Evolutionary conservation across 2,113 vertebrate species (phyloP).

Genomic region (Stercorarius parasiticus): DNA sequence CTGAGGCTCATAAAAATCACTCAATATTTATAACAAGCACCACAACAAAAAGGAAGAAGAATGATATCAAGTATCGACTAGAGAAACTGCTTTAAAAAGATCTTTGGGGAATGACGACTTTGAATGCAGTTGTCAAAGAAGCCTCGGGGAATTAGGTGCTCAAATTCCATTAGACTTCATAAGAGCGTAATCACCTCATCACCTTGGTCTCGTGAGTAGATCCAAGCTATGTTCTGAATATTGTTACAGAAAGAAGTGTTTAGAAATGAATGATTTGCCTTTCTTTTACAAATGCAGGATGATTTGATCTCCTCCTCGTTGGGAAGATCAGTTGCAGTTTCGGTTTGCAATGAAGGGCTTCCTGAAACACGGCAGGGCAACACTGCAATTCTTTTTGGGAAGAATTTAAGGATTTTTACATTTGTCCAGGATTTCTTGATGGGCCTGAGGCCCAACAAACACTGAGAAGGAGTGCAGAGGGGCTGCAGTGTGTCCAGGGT

Average conservation of each 20-base stretch:
- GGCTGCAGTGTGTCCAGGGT: neutral
- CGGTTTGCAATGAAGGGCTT: neutral
- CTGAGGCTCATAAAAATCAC: constrained; percentile 10
- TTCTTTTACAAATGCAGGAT: neutral
- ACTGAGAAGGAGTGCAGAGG: neutral
- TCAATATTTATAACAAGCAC: constrained; percentile 29
- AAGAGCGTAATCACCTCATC: neutral
- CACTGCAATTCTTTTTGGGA: neutral
- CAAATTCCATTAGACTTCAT: neutral
- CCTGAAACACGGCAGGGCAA: fast-evolving
- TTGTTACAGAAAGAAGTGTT: neutral
- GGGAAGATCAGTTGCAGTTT: neutral
- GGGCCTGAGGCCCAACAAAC: neutral
- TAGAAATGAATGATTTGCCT: neutral
- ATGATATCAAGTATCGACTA: neutral
- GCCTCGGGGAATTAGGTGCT: neutral
- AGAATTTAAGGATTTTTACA: neutral
- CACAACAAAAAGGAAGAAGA: constrained; percentile 6
- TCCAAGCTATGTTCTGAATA: neutral
- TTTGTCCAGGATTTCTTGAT: neutral
- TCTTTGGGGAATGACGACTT: neutral
- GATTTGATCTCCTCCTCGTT: neutral
- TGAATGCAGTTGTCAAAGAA: constrained; percentile 6
- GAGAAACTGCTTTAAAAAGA: neutral
- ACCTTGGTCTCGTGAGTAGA: neutral